These are phyloP conservation scores for Cataglyphis rosenhaueri DNA, from an alignment of 2,888 invertebrate genomes.

Conservation along the genomic window DNA sequence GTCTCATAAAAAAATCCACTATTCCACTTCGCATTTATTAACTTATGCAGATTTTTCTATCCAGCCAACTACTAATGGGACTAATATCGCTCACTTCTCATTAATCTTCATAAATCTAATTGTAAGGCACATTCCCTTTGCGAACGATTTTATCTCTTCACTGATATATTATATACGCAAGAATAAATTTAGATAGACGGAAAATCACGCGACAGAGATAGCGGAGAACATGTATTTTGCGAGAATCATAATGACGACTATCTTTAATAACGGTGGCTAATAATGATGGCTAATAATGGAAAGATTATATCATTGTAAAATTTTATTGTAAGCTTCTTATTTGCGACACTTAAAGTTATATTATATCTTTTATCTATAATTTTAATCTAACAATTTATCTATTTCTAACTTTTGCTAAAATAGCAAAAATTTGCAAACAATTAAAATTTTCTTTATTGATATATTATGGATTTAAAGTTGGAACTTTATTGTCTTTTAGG, in stretches of 20 bases:
- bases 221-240: neutral
- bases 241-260: neutral
- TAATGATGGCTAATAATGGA: neutral
- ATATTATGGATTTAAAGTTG: neutral
- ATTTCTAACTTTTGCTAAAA: neutral
- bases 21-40: slow-evolving; percentile 71
- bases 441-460: neutral
- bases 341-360: neutral
- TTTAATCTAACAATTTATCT: neutral
- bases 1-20: slow-evolving; percentile 67
- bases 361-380: neutral
- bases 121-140: slow-evolving; percentile 59
- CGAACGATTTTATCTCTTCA: slow-evolving; percentile 60
- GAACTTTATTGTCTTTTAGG: neutral
- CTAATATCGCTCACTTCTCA: slow-evolving; percentile 78
- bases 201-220: neutral
- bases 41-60: slow-evolving; percentile 79
- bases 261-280: neutral
- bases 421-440: neutral
- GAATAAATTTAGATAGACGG: slow-evolving; percentile 24
- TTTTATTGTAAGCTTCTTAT: neutral
- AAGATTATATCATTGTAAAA: neutral
- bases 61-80: slow-evolving; percentile 79
- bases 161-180: slow-evolving; percentile 53
- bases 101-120: slow-evolving; percentile 69